phyloP scores from a whole-genome alignment of 1,140 invertebrate species.

The Drosophila malerkotliana region DNA sequence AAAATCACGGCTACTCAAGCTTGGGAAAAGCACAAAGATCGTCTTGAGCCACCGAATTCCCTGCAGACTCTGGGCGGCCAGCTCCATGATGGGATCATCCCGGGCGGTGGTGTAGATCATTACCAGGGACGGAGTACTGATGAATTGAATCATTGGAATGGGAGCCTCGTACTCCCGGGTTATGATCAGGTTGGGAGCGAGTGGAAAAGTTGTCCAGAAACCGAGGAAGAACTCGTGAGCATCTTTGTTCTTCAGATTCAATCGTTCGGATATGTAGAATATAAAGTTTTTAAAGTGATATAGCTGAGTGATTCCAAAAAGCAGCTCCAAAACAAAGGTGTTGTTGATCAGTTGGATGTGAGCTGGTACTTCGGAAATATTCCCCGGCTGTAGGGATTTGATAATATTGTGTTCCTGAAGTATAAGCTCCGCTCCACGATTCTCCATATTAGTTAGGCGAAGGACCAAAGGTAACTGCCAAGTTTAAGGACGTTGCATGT shows the following conservation, averaged over 20 bases:
- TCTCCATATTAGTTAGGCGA: slow-evolving; percentile 47
- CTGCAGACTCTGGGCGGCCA: slow-evolving; percentile 51
- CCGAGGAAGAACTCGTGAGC: slow-evolving; percentile 54
- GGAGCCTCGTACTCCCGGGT: slow-evolving; percentile 15
- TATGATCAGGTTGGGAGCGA: slow-evolving; percentile 55
- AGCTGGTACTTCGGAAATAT: background rate
- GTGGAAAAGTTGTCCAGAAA: slow-evolving; percentile 53
- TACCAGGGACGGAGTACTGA: slow-evolving; percentile 70
- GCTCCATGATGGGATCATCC: slow-evolving; percentile 72
- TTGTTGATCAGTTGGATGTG: slow-evolving; percentile 42
- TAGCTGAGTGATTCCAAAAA: slow-evolving; percentile 41
- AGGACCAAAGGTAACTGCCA: slow-evolving; percentile 52
- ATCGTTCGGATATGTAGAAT: slow-evolving; percentile 67
- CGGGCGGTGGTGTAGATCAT: slow-evolving; percentile 60
- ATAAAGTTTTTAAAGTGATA: slow-evolving; percentile 71
- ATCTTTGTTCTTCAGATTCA: slow-evolving; percentile 40
- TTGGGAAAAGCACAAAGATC: slow-evolving; percentile 64
- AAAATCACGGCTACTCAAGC: slow-evolving; percentile 22
- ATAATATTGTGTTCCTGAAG: slow-evolving; percentile 19
- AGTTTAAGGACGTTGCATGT: slow-evolving; percentile 43
- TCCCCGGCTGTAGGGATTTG: background rate
- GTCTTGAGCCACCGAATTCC: slow-evolving; percentile 63
- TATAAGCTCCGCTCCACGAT: slow-evolving; percentile 45
- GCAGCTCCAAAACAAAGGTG: slow-evolving; percentile 54
- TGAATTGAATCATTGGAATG: slow-evolving; percentile 39